Evolutionary conservation across 92 coral and sea anemone species (phyloP).

Genomic region (Siderastrea siderea): DNA sequence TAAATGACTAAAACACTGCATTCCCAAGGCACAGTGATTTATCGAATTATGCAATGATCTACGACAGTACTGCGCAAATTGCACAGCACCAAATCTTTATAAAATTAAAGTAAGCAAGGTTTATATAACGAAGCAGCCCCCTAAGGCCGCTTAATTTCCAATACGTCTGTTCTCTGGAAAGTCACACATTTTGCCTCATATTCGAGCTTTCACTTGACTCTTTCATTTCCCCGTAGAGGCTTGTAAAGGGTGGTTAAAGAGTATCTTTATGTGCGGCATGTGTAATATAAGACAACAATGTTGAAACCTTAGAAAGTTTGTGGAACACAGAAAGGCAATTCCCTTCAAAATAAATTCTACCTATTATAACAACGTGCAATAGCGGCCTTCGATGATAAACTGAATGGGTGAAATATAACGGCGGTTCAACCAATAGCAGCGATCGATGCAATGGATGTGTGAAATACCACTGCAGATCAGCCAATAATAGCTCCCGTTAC

Average conservation of each 20-base stretch:
- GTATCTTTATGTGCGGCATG: background rate
- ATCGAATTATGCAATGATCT: background rate
- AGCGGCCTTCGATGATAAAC: background rate
- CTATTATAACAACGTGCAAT: background rate
- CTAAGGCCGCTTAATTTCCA: conserved; percentile 18
- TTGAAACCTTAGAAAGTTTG: background rate
- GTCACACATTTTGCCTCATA: background rate
- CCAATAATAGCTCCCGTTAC: background rate
- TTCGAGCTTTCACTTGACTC: background rate
- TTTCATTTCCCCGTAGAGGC: no score
- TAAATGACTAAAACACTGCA: conserved; percentile 17
- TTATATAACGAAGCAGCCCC: conserved; percentile 18
- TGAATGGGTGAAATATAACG: background rate
- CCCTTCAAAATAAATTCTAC: background rate
- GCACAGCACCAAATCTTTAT: conserved; percentile 26
- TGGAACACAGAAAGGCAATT: background rate
- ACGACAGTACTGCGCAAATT: conserved; percentile 26
- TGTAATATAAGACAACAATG: background rate
- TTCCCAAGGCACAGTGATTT: conserved; percentile 24
- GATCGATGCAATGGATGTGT: background rate
- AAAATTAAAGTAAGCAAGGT: conserved; percentile 13
- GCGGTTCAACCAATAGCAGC: background rate
- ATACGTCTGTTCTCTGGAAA: background rate
- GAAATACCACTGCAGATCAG: background rate
- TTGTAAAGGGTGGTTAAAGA: background rate